Base-by-base conservation (phyloP, 2,113 vertebrate genomes). In the Pyxicephalus adspersus region DNA sequence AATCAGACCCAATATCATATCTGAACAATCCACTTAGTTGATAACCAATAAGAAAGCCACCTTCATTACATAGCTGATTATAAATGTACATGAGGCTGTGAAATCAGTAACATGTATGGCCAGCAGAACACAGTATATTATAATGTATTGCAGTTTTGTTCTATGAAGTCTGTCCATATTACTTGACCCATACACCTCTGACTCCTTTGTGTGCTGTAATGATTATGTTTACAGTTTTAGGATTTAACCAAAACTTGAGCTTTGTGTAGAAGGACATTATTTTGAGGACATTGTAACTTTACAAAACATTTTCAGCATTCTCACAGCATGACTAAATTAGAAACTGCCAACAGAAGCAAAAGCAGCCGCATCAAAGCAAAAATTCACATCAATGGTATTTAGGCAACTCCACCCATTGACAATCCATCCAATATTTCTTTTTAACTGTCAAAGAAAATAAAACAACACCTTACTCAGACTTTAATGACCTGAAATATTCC, bases 341-440 rank as follows among this genome's bases (percentile, higher is more conserved):
- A 58, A 68, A 80, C 60, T 54, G 19, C 22, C 52, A 74, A 74
- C 66, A 31, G 25, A 50, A 18, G 50, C 6, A 80, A 72, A 60
- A 5, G 4, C 26, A 64, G 25, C 5, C 2, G 19, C 65, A 72
- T 80, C 78, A 80, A 80, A 80, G 78, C 25, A 72, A 31, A 72
- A 52, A 52, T 80, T 80, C 34, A 64, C 20, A 16, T 22, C 58
- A 72, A 60, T 57, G 67, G 78, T 64, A 80, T 72, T 80, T 80
- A 26, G 67, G 9, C 18, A 61, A 61, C 67, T 67, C 26, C 45
- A 71, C 78, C 67, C 38, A 64, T 64, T 22, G 11, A 5, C 50
- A 22, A 50, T 58, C 23, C 22, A 52, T 23, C 64, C 52, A 34
- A 17, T n/a, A 60, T 22, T 60, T 68, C 50, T 55, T 31, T 67